A percentile compares a stretch with the other conserved stretches of the same genome.
Conservation (phyloP, 1,140 invertebrate genomes). For the Arion vulgaris region DNA sequence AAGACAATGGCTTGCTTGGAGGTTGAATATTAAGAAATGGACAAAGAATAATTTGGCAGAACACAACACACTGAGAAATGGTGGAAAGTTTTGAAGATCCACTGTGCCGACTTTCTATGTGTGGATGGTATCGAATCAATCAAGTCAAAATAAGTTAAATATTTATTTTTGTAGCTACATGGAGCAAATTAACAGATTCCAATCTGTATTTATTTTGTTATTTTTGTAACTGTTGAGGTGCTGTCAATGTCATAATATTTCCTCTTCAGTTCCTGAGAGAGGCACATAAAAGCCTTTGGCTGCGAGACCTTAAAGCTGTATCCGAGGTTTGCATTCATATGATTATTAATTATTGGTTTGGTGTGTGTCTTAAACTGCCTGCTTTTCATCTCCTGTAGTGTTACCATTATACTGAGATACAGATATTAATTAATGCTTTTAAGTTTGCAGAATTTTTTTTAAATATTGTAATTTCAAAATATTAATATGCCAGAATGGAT, state of each 20-base stretch:
- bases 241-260: conserved; percentile 39
- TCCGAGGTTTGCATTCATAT: conserved; percentile 39
- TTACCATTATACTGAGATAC: background rate
- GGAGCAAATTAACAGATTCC: no score
- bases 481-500: background rate
- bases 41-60: no score
- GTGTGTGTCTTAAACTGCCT: conserved; percentile 16
- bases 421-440: background rate
- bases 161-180: no score
- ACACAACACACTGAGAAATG: no score
- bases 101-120: no score
- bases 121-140: no score
- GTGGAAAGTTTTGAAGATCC: no score
- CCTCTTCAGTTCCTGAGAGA: conserved; percentile 42
- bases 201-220: background rate
- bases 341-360: background rate
- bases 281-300: conserved; percentile 42
- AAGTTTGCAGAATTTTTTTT: no score
- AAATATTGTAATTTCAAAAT: background rate
- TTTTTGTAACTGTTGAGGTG: conserved; percentile 3
- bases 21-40: no score
- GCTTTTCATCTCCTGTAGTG: background rate
- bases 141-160: no score
- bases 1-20: no score
- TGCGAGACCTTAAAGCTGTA: conserved; percentile 37